Evolutionary conservation across 2,888 invertebrate species (phyloP).

Genomic region (Noctuana brunneofusca): DNA sequence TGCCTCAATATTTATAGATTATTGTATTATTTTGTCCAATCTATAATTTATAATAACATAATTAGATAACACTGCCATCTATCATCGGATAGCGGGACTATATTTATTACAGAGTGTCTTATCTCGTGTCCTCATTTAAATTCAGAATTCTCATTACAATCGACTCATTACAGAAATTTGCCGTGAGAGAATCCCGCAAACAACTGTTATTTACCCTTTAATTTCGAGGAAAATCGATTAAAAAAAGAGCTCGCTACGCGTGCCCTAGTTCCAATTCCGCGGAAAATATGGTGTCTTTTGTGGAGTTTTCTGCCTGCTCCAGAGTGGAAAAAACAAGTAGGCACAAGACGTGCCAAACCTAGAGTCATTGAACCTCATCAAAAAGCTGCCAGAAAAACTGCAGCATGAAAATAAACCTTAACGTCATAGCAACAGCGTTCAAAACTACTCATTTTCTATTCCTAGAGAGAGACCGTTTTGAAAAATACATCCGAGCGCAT

Average conservation of each 20-base stretch:
- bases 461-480: conserved; percentile 61
- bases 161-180: conserved; percentile 47
- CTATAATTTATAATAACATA: conserved; percentile 9
- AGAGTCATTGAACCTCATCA: conserved; percentile 75
- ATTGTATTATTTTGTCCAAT: not conserved
- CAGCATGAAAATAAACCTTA: conserved; percentile 56
- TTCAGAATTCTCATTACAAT: conserved; percentile 49
- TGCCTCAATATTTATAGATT: not conserved
- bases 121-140: conserved; percentile 64
- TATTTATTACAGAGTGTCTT: conserved; percentile 48
- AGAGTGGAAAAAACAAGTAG: conserved; percentile 69
- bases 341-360: conserved; percentile 73
- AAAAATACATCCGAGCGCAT: conserved; percentile 60
- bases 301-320: conserved; percentile 57
- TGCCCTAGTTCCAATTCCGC: conserved; percentile 70
- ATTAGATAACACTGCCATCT: conserved; percentile 63
- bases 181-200: conserved; percentile 41
- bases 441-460: conserved; percentile 51
- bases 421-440: conserved; percentile 42
- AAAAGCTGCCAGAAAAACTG: conserved; percentile 59
- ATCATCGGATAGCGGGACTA: conserved; percentile 62
- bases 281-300: conserved; percentile 68
- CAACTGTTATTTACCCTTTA: conserved; percentile 49
- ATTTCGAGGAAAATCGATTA: conserved; percentile 62
- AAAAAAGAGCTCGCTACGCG: conserved; percentile 56